phyloP scores from a whole-genome alignment of 2,113 vertebrate species.

The Oenanthe oenanthe region DNA sequence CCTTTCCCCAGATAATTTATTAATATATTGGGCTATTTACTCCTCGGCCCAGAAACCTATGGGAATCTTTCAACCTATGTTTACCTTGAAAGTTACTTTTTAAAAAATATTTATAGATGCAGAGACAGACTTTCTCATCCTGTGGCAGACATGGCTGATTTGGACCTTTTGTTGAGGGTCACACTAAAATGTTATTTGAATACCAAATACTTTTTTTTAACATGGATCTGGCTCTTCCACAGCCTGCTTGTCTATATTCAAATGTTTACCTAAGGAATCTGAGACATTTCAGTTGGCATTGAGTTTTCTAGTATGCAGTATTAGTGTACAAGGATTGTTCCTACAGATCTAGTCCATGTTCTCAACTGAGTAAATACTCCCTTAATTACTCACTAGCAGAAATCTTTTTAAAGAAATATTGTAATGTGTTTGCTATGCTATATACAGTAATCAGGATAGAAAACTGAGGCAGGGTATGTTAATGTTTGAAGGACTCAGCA shows the following conservation, averaged over 20 bases:
- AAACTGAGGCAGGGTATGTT: neutral
- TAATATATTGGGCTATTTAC: neutral
- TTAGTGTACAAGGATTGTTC: neutral
- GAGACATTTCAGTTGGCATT: neutral
- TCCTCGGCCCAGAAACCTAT: neutral
- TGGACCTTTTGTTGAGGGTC: neutral
- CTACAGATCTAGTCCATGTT: neutral
- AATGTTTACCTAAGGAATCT: neutral
- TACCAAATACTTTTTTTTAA: neutral
- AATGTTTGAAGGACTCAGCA: neutral
- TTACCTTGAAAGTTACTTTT: neutral
- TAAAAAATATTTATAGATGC: neutral
- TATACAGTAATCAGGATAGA: neutral
- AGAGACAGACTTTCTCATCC: neutral
- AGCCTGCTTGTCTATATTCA: neutral
- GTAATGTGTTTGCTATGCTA: neutral
- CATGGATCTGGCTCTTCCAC: neutral
- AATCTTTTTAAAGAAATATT: rapidly evolving
- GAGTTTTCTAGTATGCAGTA: neutral
- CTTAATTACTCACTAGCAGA: neutral
- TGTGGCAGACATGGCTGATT: neutral
- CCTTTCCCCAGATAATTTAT: neutral
- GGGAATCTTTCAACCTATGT: neutral
- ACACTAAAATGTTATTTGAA: neutral
- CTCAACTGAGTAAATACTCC: neutral